Percentiles rank a stretch among this genome's conserved stretches.
These are phyloP conservation scores for Harpagoxenus sublaevis DNA, from an alignment of 2,888 invertebrate genomes.

Conservation along the genomic window DNA sequence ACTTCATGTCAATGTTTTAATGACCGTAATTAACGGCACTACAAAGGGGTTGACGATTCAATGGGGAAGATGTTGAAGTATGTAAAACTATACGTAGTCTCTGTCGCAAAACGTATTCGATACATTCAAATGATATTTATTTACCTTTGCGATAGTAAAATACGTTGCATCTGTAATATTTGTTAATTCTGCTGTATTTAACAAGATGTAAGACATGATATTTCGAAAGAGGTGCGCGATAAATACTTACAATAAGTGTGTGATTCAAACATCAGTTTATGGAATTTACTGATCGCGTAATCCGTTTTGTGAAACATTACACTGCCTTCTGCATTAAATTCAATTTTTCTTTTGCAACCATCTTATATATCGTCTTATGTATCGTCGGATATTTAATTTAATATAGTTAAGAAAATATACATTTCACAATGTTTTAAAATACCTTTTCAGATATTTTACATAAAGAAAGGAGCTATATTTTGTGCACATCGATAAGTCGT, in stretches of 20 bases:
- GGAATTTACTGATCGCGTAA: not conserved
- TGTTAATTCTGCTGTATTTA: not conserved
- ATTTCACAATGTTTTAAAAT: not conserved
- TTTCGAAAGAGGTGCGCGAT: no score
- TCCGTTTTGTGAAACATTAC: not conserved
- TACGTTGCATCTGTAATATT: not conserved
- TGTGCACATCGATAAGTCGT: not conserved
- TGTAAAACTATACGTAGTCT: not conserved
- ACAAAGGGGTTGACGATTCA: not conserved
- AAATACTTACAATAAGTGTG: no score
- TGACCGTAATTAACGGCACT: not conserved
- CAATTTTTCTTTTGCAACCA: not conserved
- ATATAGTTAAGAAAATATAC: not conserved
- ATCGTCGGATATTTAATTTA: not conserved
- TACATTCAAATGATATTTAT: not conserved
- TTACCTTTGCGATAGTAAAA: not conserved
- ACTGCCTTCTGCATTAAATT: not conserved
- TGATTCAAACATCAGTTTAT: not conserved
- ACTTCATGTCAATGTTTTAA: constrained; percentile 7
- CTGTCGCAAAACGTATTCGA: not conserved
- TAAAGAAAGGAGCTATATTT: not conserved
- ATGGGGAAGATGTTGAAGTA: not conserved
- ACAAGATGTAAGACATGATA: not conserved
- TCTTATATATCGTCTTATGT: not conserved
- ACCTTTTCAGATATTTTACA: not conserved